These are phyloP conservation scores for Listronotus oregonensis DNA, from an alignment of 1,140 invertebrate species.

Conservation along the genomic window DNA sequence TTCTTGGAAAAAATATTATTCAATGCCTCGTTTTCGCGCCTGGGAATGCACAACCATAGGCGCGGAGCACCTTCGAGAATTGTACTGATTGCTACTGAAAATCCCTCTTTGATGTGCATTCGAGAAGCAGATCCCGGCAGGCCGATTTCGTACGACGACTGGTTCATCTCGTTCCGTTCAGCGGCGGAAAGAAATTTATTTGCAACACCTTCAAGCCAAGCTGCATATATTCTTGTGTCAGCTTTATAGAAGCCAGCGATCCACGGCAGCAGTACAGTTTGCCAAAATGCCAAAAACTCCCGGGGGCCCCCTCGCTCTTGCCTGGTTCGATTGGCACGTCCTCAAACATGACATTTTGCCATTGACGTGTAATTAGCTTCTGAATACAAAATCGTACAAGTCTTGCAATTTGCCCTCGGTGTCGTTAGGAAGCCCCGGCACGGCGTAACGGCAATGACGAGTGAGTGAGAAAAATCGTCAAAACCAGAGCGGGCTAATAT, in stretches of 20 bases:
- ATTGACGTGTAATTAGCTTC: neutral
- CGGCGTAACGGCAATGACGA: neutral
- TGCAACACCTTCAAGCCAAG: slow-evolving; percentile 1
- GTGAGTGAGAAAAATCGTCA: neutral
- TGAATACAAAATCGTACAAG: neutral
- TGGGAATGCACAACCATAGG: neutral
- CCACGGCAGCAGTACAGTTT: neutral
- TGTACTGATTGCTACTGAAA: slow-evolving; percentile 2
- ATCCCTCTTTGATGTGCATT: slow-evolving; percentile 8
- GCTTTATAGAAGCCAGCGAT: slow-evolving; percentile 1
- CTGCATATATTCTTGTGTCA: neutral
- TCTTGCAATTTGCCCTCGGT: neutral
- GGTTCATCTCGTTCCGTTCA: slow-evolving; percentile 1
- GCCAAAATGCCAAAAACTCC: slow-evolving; percentile 2
- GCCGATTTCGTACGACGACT: slow-evolving; percentile 1
- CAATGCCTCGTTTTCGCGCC: neutral
- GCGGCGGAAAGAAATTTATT: slow-evolving; percentile 1
- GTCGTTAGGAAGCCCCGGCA: neutral
- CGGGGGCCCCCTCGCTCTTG: neutral
- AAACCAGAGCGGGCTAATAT: neutral
- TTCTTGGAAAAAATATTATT: neutral
- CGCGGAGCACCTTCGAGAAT: slow-evolving; percentile 4
- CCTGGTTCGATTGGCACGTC: neutral
- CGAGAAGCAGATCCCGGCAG: neutral
- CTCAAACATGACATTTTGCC: slow-evolving; percentile 4